Conservation (phyloP, 2,797 vertebrate genomes). For the Anguilla megastoma region DNA sequence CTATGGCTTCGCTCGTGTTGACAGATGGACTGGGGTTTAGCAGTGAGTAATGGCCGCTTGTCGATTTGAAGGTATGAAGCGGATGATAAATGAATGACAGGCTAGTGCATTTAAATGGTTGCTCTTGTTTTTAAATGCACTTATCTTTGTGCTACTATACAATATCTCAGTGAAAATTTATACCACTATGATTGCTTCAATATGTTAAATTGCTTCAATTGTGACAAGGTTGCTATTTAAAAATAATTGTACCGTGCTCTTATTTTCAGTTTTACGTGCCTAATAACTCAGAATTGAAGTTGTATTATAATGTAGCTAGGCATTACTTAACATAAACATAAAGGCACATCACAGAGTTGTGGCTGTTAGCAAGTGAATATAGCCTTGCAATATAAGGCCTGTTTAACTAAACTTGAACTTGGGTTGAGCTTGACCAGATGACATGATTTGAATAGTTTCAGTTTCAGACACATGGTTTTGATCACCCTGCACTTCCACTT, state of each 20-base stretch:
- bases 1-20: conserved; percentile 50
- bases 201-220: not conserved
- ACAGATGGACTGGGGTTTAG: conserved; percentile 44
- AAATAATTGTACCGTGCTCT: not conserved
- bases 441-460: not conserved
- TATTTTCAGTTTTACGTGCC: too few species aligned
- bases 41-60: not conserved
- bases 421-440: not conserved
- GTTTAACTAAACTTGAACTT: not conserved
- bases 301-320: too few species aligned
- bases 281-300: not conserved
- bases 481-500: not conserved
- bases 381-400: not conserved
- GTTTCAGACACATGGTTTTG: not conserved
- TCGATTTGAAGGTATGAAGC: conserved; percentile 5
- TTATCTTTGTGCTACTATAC: not conserved
- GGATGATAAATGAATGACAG: conserved; percentile 20
- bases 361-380: too few species aligned
- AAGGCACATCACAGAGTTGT: too few species aligned
- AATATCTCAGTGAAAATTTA: not conserved
- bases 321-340: too few species aligned
- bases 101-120: conserved; percentile 7
- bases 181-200: not conserved
- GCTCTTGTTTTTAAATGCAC: not conserved
- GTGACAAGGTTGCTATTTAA: not conserved